These are phyloP conservation scores for Eublepharis macularius DNA, from an alignment of 2,113 vertebrate species.

Conservation along the genomic window DNA sequence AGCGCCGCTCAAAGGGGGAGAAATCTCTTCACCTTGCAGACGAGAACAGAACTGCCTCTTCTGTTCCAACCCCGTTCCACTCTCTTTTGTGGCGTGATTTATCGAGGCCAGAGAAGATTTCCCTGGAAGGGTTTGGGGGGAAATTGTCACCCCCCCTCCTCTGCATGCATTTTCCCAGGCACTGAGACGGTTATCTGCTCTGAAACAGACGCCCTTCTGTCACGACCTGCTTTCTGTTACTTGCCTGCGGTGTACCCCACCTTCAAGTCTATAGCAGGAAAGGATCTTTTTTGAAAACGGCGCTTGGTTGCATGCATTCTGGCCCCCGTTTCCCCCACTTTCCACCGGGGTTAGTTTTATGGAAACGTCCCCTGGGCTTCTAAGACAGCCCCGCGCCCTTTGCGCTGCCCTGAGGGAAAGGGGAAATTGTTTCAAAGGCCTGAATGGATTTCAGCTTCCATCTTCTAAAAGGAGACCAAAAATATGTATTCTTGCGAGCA, in stretches of 20 bases:
- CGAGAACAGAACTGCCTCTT: background rate
- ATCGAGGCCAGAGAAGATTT: slow-evolving; percentile 19
- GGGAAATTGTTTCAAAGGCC: slow-evolving; percentile 12
- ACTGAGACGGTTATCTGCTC: slow-evolving; percentile 10
- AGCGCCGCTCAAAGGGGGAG: too few species aligned
- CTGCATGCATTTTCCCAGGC: background rate
- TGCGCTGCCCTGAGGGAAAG: slow-evolving; percentile 37
- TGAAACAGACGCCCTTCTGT: background rate
- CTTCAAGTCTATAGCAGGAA: background rate
- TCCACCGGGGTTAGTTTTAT: background rate
- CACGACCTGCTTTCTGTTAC: background rate
- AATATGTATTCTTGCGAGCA: slow-evolving; percentile 41
- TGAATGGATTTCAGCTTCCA: slow-evolving; percentile 42
- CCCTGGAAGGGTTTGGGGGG: background rate
- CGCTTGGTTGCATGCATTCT: background rate
- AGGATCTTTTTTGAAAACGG: background rate
- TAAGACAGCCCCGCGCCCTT: slow-evolving; percentile 24
- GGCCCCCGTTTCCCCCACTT: background rate
- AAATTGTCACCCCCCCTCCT: background rate
- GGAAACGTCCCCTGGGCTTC: slow-evolving; percentile 47
- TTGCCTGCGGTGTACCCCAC: fast-evolving
- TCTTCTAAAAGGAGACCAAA: slow-evolving; percentile 30
- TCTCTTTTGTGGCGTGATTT: slow-evolving; percentile 16
- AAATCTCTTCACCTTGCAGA: background rate
- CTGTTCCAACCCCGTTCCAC: background rate